Conservation (phyloP, 37 sponge, comb jelly and placozoan genomes). For the Crambe crambe region DNA sequence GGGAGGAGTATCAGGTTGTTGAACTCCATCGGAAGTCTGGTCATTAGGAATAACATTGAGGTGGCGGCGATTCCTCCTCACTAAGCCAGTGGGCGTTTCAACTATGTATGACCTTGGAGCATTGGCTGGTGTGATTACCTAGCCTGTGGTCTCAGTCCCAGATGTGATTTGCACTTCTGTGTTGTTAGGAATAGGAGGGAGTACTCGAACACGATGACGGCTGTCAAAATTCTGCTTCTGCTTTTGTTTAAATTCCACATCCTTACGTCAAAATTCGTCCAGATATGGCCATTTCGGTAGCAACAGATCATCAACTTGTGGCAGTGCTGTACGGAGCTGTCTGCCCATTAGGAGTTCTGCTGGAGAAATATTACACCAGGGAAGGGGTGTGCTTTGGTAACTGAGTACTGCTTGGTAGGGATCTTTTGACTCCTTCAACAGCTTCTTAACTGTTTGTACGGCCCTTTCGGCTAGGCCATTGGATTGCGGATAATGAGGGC, state of each 20-base stretch:
- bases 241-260: conserved; percentile 16
- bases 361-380: conserved; percentile 57
- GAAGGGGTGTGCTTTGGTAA: conserved; percentile 47
- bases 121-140: not conserved
- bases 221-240: conserved; percentile 41
- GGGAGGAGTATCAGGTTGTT: too few species aligned
- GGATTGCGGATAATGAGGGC: conserved; percentile 55
- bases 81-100: not conserved
- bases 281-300: conserved; percentile 48
- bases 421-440: conserved; percentile 24
- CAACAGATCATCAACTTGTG: not conserved
- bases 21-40: too few species aligned
- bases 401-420: conserved; percentile 19
- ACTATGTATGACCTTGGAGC: conserved; percentile 3
- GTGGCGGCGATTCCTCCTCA: not conserved
- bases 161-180: not conserved
- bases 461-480: conserved; percentile 49
- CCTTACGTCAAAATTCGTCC: conserved; percentile 4
- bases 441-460: conserved; percentile 44
- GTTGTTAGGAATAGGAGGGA: not conserved
- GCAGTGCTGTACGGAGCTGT: conserved; percentile 29
- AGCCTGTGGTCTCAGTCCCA: not conserved
- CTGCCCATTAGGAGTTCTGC: conserved; percentile 71
- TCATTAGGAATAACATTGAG: not conserved
- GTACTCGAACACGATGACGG: conserved; percentile 10